phyloP scores from a whole-genome alignment of 2,113 vertebrate genomes.

The Dissostichus mawsoni region DNA sequence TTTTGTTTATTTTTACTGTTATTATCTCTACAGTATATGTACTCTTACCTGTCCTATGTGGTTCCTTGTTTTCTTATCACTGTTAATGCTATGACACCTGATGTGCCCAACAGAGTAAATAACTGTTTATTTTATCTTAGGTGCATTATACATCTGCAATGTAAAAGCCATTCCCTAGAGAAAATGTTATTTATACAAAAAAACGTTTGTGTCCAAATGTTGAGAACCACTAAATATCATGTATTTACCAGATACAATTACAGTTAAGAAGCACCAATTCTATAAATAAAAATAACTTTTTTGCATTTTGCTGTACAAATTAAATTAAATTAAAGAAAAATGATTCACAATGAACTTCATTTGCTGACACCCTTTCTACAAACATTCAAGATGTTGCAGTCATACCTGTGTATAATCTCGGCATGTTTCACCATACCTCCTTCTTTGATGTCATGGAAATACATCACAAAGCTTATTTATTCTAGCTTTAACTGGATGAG shows the following conservation, averaged over 20 bases:
- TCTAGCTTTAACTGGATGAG: slow-evolving; percentile 13
- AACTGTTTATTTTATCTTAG: no score
- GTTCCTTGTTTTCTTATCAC: no score
- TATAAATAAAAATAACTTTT: neutral
- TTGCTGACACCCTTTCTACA: neutral
- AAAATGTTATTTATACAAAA: no score
- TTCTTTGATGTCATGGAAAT: slow-evolving; percentile 44
- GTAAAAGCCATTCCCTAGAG: no score
- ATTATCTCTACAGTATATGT: no score
- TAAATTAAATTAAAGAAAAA: neutral
- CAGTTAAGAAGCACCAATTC: neutral
- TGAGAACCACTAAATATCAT: neutral
- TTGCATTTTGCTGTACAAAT: slow-evolving; percentile 1
- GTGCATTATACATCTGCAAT: no score
- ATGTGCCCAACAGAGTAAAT: no score
- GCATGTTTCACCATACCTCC: slow-evolving; percentile 17
- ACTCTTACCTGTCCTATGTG: no score
- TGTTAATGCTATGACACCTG: no score
- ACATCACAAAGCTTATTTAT: slow-evolving; percentile 29
- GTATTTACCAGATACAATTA: neutral
- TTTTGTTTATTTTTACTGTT: no score
- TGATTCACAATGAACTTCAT: neutral
- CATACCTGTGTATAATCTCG: slow-evolving; percentile 13
- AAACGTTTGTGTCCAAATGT: no score
- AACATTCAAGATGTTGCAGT: neutral